Percentiles rank a stretch among this genome's conserved stretches.
phyloP scores from a whole-genome alignment of 2,797 vertebrate genomes.

The Girardinus metallicus region DNA sequence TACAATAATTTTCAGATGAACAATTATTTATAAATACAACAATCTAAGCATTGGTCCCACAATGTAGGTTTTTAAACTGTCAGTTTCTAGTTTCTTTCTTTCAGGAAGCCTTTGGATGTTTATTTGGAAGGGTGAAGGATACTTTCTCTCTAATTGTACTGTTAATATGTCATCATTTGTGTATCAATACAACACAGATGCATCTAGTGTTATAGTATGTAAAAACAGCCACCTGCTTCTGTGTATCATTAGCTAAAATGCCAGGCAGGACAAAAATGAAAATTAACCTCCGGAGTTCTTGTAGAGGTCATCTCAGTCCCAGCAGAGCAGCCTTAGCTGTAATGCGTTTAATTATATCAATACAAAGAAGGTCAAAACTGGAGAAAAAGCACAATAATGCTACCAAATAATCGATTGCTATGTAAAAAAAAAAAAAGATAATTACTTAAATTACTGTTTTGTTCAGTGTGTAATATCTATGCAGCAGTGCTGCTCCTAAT shows the following conservation, averaged over 20 bases:
- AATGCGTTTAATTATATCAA: constrained; percentile 29
- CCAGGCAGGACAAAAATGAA: constrained; percentile 12
- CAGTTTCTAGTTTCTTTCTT: neutral
- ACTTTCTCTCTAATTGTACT: neutral
- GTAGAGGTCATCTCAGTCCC: constrained; percentile 26
- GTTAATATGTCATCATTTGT: neutral
- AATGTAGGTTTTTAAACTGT: no score
- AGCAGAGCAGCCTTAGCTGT: constrained; percentile 23
- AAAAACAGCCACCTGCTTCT: constrained; percentile 23
- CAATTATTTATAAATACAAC: no score
- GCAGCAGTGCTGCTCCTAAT: constrained; percentile 60
- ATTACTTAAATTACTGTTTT: constrained; percentile 31
- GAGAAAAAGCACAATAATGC: constrained; percentile 29
- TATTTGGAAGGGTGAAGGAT: neutral
- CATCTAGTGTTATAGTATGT: constrained; percentile 40
- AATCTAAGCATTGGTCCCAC: no score
- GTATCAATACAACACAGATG: neutral
- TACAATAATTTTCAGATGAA: no score
- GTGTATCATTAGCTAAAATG: neutral
- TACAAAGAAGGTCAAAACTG: constrained; percentile 21
- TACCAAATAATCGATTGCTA: neutral
- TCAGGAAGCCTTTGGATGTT: neutral
- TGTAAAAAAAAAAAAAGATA: constrained; percentile 17
- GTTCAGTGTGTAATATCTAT: constrained; percentile 36
- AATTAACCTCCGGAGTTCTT: constrained; percentile 23